phyloP scores from a whole-genome alignment of 2,888 invertebrate genomes.

The Carcina quercana region DNA sequence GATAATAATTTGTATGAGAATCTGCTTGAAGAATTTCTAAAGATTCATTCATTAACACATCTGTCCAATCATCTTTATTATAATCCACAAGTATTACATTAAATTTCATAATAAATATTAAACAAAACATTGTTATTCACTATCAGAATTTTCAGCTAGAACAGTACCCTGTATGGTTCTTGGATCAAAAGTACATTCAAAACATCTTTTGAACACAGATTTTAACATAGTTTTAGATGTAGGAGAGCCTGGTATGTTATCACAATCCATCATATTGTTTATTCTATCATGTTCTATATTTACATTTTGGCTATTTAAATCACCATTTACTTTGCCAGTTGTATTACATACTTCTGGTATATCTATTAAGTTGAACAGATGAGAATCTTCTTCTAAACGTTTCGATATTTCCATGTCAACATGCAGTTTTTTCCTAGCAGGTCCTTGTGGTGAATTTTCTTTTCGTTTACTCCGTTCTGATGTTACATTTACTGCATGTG shows the following conservation, averaged over 20 bases:
- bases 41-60: too few relatives aligned
- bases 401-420: slow-evolving; percentile 49
- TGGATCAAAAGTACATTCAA: slow-evolving; percentile 81
- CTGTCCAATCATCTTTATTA: too few relatives aligned
- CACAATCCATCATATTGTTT: slow-evolving; percentile 41
- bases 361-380: slow-evolving; percentile 63
- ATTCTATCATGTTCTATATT: slow-evolving; percentile 19
- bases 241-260: slow-evolving; percentile 76
- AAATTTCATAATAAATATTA: not conserved
- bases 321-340: slow-evolving; percentile 15
- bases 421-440: slow-evolving; percentile 52
- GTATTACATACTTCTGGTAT: slow-evolving; percentile 41
- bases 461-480: slow-evolving; percentile 39
- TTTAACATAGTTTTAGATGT: slow-evolving; percentile 74
- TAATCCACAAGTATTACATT: slow-evolving; percentile 2
- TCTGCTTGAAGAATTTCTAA: too few relatives aligned
- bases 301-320: slow-evolving; percentile 16
- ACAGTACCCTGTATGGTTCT: slow-evolving; percentile 73
- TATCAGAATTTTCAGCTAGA: slow-evolving; percentile 83
- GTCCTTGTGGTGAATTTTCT: slow-evolving; percentile 26
- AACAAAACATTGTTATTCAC: slow-evolving; percentile 44
- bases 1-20: too few relatives aligned
- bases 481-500: too few relatives aligned
- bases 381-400: slow-evolving; percentile 63
- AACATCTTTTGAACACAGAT: slow-evolving; percentile 81